Percentiles rank a stretch among this genome's conserved stretches.
These are phyloP conservation scores for Channa striata DNA, from an alignment of 2,797 vertebrate genomes.

Conservation along the genomic window DNA sequence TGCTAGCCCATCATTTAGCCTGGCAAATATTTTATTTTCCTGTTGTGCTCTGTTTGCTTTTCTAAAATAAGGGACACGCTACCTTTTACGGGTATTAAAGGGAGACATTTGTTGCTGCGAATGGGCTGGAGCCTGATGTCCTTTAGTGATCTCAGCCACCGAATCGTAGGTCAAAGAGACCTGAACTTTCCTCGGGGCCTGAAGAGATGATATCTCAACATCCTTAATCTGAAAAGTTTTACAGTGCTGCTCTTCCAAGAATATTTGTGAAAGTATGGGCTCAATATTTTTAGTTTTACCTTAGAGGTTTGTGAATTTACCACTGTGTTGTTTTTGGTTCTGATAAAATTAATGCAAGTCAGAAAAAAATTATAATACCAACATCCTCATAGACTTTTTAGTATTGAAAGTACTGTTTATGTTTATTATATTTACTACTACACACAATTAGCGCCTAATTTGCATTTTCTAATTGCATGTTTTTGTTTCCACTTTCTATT, in stretches of 20 bases:
- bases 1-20: slow-evolving; percentile 70
- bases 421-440: no score
- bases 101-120: slow-evolving; percentile 62
- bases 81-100: slow-evolving; percentile 73
- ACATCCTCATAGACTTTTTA: neutral
- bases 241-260: slow-evolving; percentile 23
- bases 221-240: slow-evolving; percentile 18
- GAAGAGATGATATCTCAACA: slow-evolving; percentile 16
- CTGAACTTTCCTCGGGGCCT: slow-evolving; percentile 20
- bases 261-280: neutral
- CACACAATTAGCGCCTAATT: no score
- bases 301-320: neutral
- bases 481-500: neutral
- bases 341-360: neutral
- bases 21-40: slow-evolving; percentile 86
- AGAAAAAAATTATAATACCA: neutral
- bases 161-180: slow-evolving; percentile 59
- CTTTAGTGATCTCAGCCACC: slow-evolving; percentile 33
- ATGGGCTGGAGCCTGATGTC: slow-evolving; percentile 24
- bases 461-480: no score
- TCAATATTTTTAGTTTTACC: neutral
- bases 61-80: slow-evolving; percentile 73
- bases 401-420: neutral
- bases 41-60: slow-evolving; percentile 80
- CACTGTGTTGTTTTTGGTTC: slow-evolving; percentile 14